Percentiles rank a stretch among this genome's conserved stretches.
phyloP scores from a whole-genome alignment of 2,888 invertebrate species.

The Synanthedon andrenaeformis region DNA sequence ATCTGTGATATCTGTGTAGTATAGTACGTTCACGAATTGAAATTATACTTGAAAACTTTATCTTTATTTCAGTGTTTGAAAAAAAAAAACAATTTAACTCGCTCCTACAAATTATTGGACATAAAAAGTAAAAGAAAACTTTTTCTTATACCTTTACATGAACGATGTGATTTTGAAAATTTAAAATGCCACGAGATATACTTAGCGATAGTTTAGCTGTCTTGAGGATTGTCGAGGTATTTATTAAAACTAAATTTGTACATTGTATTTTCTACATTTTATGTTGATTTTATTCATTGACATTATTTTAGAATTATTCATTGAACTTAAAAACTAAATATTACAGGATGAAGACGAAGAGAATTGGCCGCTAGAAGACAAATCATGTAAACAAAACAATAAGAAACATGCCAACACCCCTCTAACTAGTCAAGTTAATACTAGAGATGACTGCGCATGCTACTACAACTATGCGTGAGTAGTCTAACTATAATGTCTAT shows the following conservation, averaged over 20 bases:
- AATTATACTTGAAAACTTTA: too few species aligned
- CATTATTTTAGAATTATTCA: background rate
- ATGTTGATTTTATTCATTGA: background rate
- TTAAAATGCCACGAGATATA: conserved; percentile 76
- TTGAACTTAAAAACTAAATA: background rate
- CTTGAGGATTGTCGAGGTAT: conserved; percentile 72
- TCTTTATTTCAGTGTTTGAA: too few species aligned
- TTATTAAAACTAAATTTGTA: background rate
- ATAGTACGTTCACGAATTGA: too few species aligned
- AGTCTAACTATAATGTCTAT: too few species aligned
- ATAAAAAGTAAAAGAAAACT: too few species aligned
- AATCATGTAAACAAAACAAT: conserved; percentile 34
- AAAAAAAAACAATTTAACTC: too few species aligned
- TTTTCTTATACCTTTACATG: too few species aligned
- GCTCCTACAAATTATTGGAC: too few species aligned
- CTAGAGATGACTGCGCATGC: conserved; percentile 59
- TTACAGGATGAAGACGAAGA: conserved; percentile 59
- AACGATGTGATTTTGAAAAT: too few species aligned
- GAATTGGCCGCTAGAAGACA: conserved; percentile 51
- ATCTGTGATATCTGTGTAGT: too few species aligned
- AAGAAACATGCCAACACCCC: conserved; percentile 34
- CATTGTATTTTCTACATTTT: background rate
- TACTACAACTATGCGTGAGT: conserved; percentile 72
- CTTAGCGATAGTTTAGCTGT: conserved; percentile 76
- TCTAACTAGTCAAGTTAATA: conserved; percentile 33